Conservation (phyloP, 2,797 vertebrate genomes). For the Ptychobarbus kaznakovi region DNA sequence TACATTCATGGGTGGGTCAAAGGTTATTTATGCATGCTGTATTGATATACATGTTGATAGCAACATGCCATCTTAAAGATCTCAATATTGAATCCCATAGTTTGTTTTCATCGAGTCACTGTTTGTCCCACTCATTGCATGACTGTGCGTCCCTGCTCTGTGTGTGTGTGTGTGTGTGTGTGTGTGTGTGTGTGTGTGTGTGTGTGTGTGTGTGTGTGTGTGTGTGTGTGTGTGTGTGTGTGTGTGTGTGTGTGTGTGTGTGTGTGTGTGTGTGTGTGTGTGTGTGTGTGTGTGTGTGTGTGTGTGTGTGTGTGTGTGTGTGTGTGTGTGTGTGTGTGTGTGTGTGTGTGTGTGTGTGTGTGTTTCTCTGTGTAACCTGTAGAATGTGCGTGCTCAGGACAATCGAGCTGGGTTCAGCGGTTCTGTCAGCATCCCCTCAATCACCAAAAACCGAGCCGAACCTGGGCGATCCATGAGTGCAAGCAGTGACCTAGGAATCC, state of each 20-base stretch:
- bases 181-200: slow-evolving; percentile 56
- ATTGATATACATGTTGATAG: not conserved
- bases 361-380: slow-evolving; percentile 59
- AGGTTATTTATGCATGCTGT: not conserved
- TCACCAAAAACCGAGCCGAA: slow-evolving; percentile 92
- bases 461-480: slow-evolving; percentile 98
- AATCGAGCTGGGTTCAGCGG: slow-evolving; percentile 92
- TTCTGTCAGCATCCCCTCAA: slow-evolving; percentile 96
- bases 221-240: slow-evolving; percentile 55
- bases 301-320: slow-evolving; percentile 56
- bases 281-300: slow-evolving; percentile 55
- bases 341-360: slow-evolving; percentile 56
- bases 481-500: slow-evolving; percentile 93
- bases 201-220: slow-evolving; percentile 56
- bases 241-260: slow-evolving; percentile 56
- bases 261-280: slow-evolving; percentile 56
- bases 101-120: slow-evolving; percentile 49
- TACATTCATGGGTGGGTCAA: not conserved
- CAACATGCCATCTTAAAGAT: not conserved
- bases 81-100: slow-evolving; percentile 21
- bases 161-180: slow-evolving; percentile 54
- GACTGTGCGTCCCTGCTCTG: slow-evolving; percentile 15
- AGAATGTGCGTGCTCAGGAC: slow-evolving; percentile 96
- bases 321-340: slow-evolving; percentile 56
- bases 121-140: slow-evolving; percentile 58